phyloP scores from a whole-genome alignment of 2,797 vertebrate genomes.

The Hyperoplus lanceolatus region DNA sequence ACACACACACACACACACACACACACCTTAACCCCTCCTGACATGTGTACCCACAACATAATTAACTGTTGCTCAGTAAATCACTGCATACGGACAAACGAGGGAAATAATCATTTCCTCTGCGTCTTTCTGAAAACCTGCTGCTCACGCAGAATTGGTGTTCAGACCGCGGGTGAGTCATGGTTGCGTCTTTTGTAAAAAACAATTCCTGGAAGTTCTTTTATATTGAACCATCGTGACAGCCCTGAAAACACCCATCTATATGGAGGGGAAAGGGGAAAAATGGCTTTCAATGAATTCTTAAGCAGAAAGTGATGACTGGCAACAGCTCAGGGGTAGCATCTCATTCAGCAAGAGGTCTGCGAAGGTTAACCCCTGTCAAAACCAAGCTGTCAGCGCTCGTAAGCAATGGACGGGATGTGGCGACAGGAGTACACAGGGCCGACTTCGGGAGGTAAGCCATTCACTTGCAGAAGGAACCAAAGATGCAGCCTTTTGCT shows the following conservation, averaged over 20 bases:
- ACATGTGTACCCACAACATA: conserved; percentile 44
- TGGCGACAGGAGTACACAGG: conserved; percentile 42
- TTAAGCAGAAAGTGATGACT: conserved; percentile 56
- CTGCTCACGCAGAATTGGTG: conserved; percentile 33
- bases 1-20: conserved; percentile 2
- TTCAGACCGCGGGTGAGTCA: conserved; percentile 58
- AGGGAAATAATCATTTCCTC: conserved; percentile 33
- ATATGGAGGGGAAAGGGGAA: conserved; percentile 1
- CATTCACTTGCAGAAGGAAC: conserved; percentile 12
- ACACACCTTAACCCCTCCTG: conserved; percentile 28
- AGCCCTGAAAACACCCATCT: conserved; percentile 29
- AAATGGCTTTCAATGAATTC: conserved; percentile 53
- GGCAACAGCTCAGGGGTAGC: conserved; percentile 46
- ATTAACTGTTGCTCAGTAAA: conserved; percentile 59
- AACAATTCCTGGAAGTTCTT: conserved; percentile 43
- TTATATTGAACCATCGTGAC: conserved; percentile 41
- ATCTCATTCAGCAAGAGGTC: conserved; percentile 49
- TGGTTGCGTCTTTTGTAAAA: conserved; percentile 31
- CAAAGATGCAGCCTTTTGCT: conserved; percentile 18
- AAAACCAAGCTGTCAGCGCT: conserved; percentile 65
- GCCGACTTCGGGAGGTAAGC: conserved; percentile 42
- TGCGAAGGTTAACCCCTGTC: conserved; percentile 55
- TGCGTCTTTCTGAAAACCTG: conserved; percentile 20
- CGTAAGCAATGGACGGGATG: conserved; percentile 31
- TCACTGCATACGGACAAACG: conserved; percentile 49